Evolutionary conservation across 2,888 invertebrate species (phyloP).

Genomic region (Drosophila phalerata): DNA sequence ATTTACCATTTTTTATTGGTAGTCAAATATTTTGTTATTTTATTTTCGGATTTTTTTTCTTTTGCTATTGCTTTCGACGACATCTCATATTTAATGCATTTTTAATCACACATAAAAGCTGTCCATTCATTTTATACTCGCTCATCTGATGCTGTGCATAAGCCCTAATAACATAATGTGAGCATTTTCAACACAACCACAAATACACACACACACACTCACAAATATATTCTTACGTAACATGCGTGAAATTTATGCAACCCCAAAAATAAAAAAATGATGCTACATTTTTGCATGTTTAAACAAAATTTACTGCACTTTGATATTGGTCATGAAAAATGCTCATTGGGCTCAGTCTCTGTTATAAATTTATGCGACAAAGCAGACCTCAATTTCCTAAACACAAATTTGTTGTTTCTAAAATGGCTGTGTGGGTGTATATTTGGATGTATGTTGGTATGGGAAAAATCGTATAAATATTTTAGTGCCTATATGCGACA

Average conservation of each 20-base stretch:
- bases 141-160: slow-evolving; percentile 29
- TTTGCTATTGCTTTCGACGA: slow-evolving; percentile 28
- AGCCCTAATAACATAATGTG: slow-evolving; percentile 63
- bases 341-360: slow-evolving; percentile 54
- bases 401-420: slow-evolving; percentile 20
- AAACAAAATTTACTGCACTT: slow-evolving; percentile 77
- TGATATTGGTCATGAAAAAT: slow-evolving; percentile 73
- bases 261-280: slow-evolving; percentile 23
- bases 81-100: slow-evolving; percentile 73
- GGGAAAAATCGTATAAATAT: slow-evolving; percentile 69
- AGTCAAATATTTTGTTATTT: slow-evolving; percentile 36
- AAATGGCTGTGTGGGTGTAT: slow-evolving; percentile 2
- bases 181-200: slow-evolving; percentile 20
- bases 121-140: slow-evolving; percentile 19
- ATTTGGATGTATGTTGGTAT: slow-evolving; percentile 19
- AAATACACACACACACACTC: not conserved
- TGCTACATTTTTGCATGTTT: slow-evolving; percentile 62
- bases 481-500: slow-evolving; percentile 61
- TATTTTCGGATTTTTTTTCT: slow-evolving; percentile 19
- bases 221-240: slow-evolving; percentile 17
- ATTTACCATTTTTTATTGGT: slow-evolving; percentile 32
- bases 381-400: slow-evolving; percentile 22
- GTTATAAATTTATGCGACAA: slow-evolving; percentile 66
- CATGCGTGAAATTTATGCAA: slow-evolving; percentile 61
- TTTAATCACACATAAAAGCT: slow-evolving; percentile 73